A percentile compares a stretch with the other conserved stretches of the same genome.
phyloP scores from a whole-genome alignment of 2,113 vertebrate genomes.

The Carassius auratus region DNA sequence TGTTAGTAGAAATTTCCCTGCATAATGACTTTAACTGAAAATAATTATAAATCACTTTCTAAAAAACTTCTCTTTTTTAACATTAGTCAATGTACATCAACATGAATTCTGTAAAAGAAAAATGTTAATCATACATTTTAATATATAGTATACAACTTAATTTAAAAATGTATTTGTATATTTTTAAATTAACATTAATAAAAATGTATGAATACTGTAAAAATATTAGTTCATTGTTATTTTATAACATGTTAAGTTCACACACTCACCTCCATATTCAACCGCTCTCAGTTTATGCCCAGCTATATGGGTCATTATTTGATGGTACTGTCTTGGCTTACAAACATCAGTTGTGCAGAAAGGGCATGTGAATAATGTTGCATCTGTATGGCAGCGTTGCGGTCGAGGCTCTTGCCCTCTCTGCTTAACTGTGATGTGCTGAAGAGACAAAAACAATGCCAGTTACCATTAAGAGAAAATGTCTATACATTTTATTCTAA shows the following conservation, averaged over 20 bases:
- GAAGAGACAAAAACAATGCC: neutral
- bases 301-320: constrained; percentile 19
- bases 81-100: too few species aligned
- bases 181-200: neutral
- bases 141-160: neutral
- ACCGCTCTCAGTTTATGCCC: neutral
- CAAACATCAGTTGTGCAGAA: neutral
- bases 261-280: constrained; percentile 12
- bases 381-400: neutral
- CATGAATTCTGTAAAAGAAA: too few species aligned
- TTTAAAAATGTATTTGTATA: neutral
- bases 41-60: neutral
- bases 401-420: neutral
- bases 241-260: neutral
- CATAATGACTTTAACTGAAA: neutral
- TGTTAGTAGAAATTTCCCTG: neutral
- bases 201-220: neutral
- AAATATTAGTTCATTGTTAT: neutral
- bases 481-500: too few species aligned
- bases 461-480: neutral
- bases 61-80: neutral
- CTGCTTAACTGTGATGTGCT: constrained; percentile 21
- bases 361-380: neutral
- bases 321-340: constrained; percentile 21
- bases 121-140: neutral